Percentiles rank a stretch among this genome's conserved stretches.
These are phyloP conservation scores for Laspeyria flexula DNA, from an alignment of 2,888 invertebrate species.

Conservation along the genomic window DNA sequence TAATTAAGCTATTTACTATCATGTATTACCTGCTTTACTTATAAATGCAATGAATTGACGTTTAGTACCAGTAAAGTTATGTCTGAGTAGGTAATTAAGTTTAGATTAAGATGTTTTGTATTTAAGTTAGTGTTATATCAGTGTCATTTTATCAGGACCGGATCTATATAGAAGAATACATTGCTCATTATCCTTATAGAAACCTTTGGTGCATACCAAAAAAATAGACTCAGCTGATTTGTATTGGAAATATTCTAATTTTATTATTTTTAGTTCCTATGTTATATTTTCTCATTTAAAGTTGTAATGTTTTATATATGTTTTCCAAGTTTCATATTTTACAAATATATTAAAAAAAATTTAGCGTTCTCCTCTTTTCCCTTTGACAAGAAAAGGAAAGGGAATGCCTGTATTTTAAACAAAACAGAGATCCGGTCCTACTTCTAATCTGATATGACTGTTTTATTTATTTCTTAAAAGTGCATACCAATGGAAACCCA, in stretches of 20 bases:
- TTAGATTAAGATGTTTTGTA: slow-evolving; percentile 33
- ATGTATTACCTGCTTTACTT: background rate
- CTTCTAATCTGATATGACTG: slow-evolving; percentile 4
- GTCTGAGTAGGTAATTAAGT: slow-evolving; percentile 39
- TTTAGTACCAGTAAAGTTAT: slow-evolving; percentile 40
- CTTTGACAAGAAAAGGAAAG: background rate
- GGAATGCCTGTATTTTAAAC: too few relatives aligned
- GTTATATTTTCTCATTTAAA: too few relatives aligned
- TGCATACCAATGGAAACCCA: background rate
- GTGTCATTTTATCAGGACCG: slow-evolving; percentile 13
- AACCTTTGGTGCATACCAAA: too few relatives aligned
- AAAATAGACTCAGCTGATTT: too few relatives aligned
- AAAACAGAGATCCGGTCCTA: background rate
- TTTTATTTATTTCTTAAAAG: slow-evolving; percentile 29
- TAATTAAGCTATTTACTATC: too few relatives aligned
- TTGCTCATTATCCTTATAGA: too few relatives aligned
- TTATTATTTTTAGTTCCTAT: too few relatives aligned
- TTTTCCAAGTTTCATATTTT: too few relatives aligned
- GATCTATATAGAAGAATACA: background rate
- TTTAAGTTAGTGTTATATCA: slow-evolving; percentile 25
- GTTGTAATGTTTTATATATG: too few relatives aligned
- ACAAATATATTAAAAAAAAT: too few relatives aligned
- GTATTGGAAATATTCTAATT: too few relatives aligned
- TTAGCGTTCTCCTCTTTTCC: too few relatives aligned
- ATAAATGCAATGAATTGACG: slow-evolving; percentile 13